Evolutionary conservation across 2,888 invertebrate genomes (phyloP).

Genomic region (Tipula lateralis): DNA sequence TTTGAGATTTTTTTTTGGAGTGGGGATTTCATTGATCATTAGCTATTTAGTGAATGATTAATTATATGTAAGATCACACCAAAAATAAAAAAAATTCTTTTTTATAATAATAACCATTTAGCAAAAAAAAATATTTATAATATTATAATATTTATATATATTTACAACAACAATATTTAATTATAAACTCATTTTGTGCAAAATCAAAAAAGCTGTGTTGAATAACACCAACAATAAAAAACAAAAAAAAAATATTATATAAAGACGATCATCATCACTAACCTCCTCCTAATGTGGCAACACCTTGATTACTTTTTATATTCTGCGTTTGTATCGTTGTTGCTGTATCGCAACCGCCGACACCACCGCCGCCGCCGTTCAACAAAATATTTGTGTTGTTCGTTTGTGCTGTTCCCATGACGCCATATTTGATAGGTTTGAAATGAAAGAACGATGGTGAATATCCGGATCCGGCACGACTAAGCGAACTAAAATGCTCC

Average conservation of each 20-base stretch:
- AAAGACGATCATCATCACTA: conserved; percentile 35
- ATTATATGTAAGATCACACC: conserved; percentile 24
- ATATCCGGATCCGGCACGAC: conserved; percentile 73
- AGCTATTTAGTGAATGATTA: conserved; percentile 4
- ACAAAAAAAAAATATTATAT: not conserved
- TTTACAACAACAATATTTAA: conserved; percentile 9
- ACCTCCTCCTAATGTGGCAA: conserved; percentile 40
- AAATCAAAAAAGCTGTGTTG: not conserved
- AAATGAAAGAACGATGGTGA: conserved; percentile 91
- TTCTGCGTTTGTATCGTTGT: conserved; percentile 39
- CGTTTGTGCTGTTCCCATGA: conserved; percentile 53
- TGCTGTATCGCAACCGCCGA: conserved; percentile 49
- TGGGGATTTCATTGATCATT: conserved; percentile 3
- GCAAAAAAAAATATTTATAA: conserved; percentile 2
- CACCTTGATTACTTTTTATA: conserved; percentile 53
- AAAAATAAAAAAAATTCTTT: conserved; percentile 24
- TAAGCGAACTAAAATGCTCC: conserved; percentile 74
- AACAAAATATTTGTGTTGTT: conserved; percentile 37
- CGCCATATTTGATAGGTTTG: conserved; percentile 77
- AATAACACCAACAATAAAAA: not conserved
- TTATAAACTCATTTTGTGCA: conserved; percentile 19
- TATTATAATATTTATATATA: not conserved
- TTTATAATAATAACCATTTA: conserved; percentile 24
- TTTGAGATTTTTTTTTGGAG: not conserved
- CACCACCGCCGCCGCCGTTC: conserved; percentile 45